Conservation (phyloP, 2,113 vertebrate genomes). For the Microcebus ravelobensis region DNA sequence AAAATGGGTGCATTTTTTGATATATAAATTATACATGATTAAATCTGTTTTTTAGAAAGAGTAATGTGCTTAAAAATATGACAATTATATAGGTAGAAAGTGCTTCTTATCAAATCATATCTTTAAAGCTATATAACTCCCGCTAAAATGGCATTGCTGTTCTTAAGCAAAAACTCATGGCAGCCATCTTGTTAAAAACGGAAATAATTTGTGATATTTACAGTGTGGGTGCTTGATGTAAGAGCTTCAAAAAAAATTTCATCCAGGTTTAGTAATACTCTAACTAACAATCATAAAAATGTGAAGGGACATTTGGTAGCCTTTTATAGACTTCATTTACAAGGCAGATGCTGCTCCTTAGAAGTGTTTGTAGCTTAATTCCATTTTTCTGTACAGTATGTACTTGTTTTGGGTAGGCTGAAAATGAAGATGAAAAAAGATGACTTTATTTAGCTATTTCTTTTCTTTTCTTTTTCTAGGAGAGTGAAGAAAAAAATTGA, state of each 20-base stretch:
- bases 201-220: conserved; percentile 79
- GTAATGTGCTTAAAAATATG: not conserved
- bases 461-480: conserved; percentile 68
- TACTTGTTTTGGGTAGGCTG: conserved; percentile 82
- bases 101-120: not conserved
- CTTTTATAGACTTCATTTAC: conserved; percentile 83
- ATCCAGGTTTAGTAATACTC: conserved; percentile 78
- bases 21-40: not conserved
- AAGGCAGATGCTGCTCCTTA: conserved; percentile 80
- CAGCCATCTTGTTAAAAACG: conserved; percentile 71
- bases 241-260: conserved; percentile 61
- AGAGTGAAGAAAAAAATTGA: conserved; percentile 68
- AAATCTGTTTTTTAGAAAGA: not conserved
- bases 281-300: conserved; percentile 76
- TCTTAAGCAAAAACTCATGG: not conserved
- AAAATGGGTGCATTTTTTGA: not conserved
- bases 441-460: conserved; percentile 79
- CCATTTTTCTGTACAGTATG: conserved; percentile 81
- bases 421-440: conserved; percentile 81
- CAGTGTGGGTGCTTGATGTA: conserved; percentile 70
- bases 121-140: not conserved
- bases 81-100: not conserved
- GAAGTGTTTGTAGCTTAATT: conserved; percentile 80
- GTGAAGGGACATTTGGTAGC: conserved; percentile 81
- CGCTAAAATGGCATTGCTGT: not conserved